These are phyloP conservation scores for Sebastolobus altivelis DNA, from an alignment of 2,797 vertebrate genomes.

Conservation along the genomic window DNA sequence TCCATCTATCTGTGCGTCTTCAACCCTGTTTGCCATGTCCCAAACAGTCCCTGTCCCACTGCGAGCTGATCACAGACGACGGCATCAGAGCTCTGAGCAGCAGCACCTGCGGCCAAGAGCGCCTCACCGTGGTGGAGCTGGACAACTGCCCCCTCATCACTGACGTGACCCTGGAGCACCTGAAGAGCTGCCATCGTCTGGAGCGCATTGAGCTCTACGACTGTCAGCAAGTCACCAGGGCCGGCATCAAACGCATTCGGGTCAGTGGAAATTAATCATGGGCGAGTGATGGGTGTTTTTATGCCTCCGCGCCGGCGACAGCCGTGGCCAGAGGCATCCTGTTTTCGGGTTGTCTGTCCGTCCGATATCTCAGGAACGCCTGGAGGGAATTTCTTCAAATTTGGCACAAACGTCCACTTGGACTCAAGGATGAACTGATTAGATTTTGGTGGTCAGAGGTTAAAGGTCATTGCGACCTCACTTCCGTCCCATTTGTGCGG, in stretches of 20 bases:
- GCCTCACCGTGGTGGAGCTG: constrained; percentile 91
- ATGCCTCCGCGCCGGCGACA: background rate
- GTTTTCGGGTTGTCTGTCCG: too few relatives aligned
- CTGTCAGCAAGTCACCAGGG: constrained; percentile 93
- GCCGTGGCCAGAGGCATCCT: too few relatives aligned
- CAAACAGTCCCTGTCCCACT: constrained; percentile 91
- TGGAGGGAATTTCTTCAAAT: too few relatives aligned
- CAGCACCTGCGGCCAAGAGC: constrained; percentile 91
- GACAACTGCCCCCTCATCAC: constrained; percentile 96
- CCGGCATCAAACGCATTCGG: constrained; percentile 94
- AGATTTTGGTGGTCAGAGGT: too few relatives aligned
- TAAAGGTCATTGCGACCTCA: too few relatives aligned
- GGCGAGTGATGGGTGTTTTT: background rate
- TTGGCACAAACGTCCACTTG: too few relatives aligned
- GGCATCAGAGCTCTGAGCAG: constrained; percentile 93
- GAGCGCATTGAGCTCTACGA: constrained; percentile 94
- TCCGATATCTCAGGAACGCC: too few relatives aligned
- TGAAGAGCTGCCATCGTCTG: constrained; percentile 92
- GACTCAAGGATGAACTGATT: too few relatives aligned
- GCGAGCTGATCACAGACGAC: constrained; percentile 93
- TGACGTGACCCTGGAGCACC: constrained; percentile 90
- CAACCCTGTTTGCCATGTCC: background rate
- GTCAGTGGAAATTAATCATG: constrained; percentile 72
- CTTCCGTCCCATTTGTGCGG: too few relatives aligned
- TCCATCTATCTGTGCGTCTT: constrained; percentile 46